These are phyloP conservation scores for Terrapene triunguis DNA, from an alignment of 2,113 vertebrate species.

Conservation along the genomic window DNA sequence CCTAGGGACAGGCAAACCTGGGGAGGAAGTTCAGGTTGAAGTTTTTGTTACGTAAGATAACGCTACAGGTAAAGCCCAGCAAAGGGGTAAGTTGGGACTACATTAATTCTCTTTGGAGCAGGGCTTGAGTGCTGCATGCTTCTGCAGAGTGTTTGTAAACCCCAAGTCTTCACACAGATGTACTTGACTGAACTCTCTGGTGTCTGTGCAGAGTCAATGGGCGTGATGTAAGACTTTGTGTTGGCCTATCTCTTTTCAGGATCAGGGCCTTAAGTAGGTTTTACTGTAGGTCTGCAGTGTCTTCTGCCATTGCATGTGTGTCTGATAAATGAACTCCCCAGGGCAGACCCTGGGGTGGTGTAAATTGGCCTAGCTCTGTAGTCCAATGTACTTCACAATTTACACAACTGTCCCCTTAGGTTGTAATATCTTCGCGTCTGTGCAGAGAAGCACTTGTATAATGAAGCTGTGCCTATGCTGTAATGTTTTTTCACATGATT, in stretches of 20 bases:
- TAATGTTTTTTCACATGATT: neutral
- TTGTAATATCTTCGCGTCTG: neutral
- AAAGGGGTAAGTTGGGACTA: neutral
- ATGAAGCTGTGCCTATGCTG: neutral
- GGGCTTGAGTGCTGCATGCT: neutral
- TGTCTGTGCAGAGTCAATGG: no score
- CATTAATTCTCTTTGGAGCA: fast-evolving
- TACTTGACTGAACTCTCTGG: no score
- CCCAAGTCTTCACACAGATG: no score
- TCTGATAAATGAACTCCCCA: neutral
- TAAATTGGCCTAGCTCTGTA: neutral
- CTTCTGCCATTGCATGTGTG: neutral
- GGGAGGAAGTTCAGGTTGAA: neutral
- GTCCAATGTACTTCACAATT: no score
- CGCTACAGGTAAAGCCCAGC: neutral
- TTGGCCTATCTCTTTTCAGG: neutral
- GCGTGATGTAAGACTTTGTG: neutral
- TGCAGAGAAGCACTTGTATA: neutral
- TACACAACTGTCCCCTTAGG: neutral
- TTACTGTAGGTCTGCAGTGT: neutral
- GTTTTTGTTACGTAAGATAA: neutral
- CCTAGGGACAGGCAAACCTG: neutral
- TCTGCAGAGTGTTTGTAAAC: no score
- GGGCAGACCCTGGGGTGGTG: neutral
- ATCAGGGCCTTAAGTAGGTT: neutral